Evolutionary conservation across 1,140 invertebrate species (phyloP), one percentile per base, ranked within the genome.

Genomic region (Eufriesea mexicana): DNA sequence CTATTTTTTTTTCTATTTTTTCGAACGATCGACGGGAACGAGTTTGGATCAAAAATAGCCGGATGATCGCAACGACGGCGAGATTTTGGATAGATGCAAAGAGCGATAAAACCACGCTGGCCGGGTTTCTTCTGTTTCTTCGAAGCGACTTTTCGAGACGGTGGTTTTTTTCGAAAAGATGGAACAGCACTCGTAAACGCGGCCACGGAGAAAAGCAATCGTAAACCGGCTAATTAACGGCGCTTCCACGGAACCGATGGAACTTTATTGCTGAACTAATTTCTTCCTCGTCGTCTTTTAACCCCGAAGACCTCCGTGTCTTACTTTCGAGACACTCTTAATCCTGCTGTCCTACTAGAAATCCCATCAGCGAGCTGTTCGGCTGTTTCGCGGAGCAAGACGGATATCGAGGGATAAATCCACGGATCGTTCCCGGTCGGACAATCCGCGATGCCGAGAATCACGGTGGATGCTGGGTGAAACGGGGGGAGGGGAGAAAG

Each of bases 241-340:
- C 35, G 49, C 16, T 54, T 77, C 28, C 61, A 51, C 47, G 23
- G 47, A 47, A 74, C 45, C 57, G 72, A 78, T 68, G 20, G 14
- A 68, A 78, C 49, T 77, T 77, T 78, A 78, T 25, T 35, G 51
- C 64, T 67, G 42, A 45, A 57, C 49, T 68, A 57, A 78, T 78
- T 68, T 54, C 75, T 35, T 42, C 23, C 75, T 25, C 49, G 20
- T 45, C 62, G 28, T 23, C 45, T 70, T 70, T 45, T 68, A 68
- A 68, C 45, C 66, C 66, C n/a, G 25, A 51, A n/a, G 20, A n/a
- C 67, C 42, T 9, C 8, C 62, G 28, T 20, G n/a, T 49, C n/a
- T 49, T 49, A 25, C 16, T 49, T n/a, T 25, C 67, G 45, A 70
- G 45, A 51, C n/a, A 70, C n/a, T 61, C 23, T 70, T 47, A 25